phyloP scores from a whole-genome alignment of 2,888 invertebrate species.

The Diplolepis rosae region DNA sequence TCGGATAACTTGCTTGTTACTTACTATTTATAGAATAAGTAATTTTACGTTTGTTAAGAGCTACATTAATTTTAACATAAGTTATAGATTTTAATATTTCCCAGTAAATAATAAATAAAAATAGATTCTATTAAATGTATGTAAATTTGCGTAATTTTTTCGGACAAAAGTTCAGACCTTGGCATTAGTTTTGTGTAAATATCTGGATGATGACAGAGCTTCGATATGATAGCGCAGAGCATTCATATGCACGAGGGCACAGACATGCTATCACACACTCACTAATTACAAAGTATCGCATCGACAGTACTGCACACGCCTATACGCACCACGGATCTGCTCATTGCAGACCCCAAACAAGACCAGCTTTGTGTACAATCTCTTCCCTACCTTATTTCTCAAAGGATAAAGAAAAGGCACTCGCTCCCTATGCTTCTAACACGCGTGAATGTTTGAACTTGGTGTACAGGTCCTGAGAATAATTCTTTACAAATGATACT shows the following conservation, averaged over 20 bases:
- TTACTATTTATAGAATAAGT: too few relatives aligned
- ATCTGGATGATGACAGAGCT: conserved; percentile 45
- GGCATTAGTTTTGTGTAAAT: conserved; percentile 34
- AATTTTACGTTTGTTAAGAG: too few relatives aligned
- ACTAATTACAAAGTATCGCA: conserved; percentile 56
- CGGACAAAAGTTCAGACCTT: neutral
- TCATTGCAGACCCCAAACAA: conserved; percentile 48
- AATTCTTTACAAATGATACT: too few relatives aligned
- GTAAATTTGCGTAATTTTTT: neutral
- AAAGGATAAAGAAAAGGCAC: conserved; percentile 58
- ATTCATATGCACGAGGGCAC: conserved; percentile 33
- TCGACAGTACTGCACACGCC: conserved; percentile 40
- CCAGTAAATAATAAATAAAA: neutral
- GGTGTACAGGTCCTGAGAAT: conserved; percentile 40
- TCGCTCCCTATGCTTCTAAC: conserved; percentile 45
- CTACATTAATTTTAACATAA: too few relatives aligned
- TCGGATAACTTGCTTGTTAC: too few relatives aligned
- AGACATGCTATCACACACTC: conserved; percentile 35
- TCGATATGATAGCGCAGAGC: conserved; percentile 42
- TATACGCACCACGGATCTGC: conserved; percentile 33
- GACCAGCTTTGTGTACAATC: conserved; percentile 49
- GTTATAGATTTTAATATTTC: too few relatives aligned
- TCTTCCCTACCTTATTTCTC: conserved; percentile 51
- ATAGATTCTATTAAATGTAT: neutral
- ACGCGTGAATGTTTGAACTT: conserved; percentile 39